Conservation (phyloP, 2,888 invertebrate genomes). For the Lasiommata megera region DNA sequence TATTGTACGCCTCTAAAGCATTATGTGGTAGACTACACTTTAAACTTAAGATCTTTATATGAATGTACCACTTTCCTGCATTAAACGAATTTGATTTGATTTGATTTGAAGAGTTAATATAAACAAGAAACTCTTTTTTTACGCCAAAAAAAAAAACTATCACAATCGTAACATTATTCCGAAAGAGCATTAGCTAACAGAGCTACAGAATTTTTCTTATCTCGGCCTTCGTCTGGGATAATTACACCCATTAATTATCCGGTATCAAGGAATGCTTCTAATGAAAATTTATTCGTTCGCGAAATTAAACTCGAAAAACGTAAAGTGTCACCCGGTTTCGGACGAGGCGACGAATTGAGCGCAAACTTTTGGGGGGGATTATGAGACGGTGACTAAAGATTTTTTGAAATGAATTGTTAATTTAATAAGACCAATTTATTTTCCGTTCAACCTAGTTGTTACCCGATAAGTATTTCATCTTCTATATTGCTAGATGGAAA, state of each 20-base stretch:
- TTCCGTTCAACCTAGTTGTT: no score
- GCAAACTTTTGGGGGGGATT: conserved; percentile 13
- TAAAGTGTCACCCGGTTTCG: conserved; percentile 22
- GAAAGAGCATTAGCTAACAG: conserved; percentile 23
- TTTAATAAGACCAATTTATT: no score
- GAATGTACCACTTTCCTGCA: no score
- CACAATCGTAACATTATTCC: not conserved
- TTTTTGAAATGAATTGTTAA: not conserved
- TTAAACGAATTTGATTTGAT: no score
- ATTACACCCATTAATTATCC: conserved; percentile 67
- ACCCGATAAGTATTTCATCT: no score
- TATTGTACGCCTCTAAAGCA: no score
- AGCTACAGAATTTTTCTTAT: conserved; percentile 13
- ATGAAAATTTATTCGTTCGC: conserved; percentile 71
- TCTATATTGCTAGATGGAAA: no score
- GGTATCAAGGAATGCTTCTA: conserved; percentile 57
- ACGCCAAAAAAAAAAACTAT: not conserved
- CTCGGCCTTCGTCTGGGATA: conserved; percentile 39
- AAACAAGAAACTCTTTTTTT: no score
- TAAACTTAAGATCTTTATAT: no score
- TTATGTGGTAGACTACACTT: no score
- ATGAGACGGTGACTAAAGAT: not conserved
- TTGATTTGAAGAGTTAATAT: no score
- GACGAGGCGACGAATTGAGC: conserved; percentile 7
- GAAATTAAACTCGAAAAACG: conserved; percentile 54